Conservation (phyloP, 1,140 invertebrate species). For the Eumaeus atala region DNA sequence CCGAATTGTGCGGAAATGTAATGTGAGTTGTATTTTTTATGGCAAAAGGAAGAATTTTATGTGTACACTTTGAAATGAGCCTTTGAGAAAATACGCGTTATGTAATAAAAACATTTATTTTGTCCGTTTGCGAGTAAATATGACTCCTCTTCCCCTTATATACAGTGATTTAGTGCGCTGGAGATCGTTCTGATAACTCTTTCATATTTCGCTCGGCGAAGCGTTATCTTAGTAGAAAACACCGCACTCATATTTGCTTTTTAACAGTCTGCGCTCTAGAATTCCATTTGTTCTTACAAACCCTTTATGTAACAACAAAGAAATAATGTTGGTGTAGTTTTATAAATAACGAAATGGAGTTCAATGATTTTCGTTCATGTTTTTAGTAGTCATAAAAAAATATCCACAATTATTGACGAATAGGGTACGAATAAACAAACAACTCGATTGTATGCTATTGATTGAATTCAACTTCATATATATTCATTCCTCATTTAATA, state of each 20-base stretch:
- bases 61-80: slow-evolving; percentile 36
- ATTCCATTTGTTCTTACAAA: slow-evolving; percentile 23
- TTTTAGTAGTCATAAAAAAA: too few species aligned
- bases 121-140: slow-evolving; percentile 70
- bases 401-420: too few species aligned
- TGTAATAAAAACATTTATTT: slow-evolving; percentile 74
- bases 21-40: slow-evolving; percentile 31
- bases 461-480: too few species aligned
- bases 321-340: background rate
- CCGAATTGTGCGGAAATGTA: slow-evolving; percentile 22
- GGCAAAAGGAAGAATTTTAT: slow-evolving; percentile 27
- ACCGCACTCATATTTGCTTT: slow-evolving; percentile 44
- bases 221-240: slow-evolving; percentile 68
- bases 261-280: slow-evolving; percentile 25
- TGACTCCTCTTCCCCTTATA: slow-evolving; percentile 67
- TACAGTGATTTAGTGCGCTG: slow-evolving; percentile 70
- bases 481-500: too few species aligned
- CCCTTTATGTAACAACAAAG: slow-evolving; percentile 7
- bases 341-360: too few species aligned
- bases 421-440: too few species aligned
- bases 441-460: too few species aligned
- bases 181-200: slow-evolving; percentile 70
- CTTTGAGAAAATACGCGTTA: slow-evolving; percentile 69
- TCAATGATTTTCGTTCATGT: too few species aligned
- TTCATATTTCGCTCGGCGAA: slow-evolving; percentile 64